Evolutionary conservation across 1,140 invertebrate genomes (phyloP).

Genomic region (Caenorhabditis inopinata): DNA sequence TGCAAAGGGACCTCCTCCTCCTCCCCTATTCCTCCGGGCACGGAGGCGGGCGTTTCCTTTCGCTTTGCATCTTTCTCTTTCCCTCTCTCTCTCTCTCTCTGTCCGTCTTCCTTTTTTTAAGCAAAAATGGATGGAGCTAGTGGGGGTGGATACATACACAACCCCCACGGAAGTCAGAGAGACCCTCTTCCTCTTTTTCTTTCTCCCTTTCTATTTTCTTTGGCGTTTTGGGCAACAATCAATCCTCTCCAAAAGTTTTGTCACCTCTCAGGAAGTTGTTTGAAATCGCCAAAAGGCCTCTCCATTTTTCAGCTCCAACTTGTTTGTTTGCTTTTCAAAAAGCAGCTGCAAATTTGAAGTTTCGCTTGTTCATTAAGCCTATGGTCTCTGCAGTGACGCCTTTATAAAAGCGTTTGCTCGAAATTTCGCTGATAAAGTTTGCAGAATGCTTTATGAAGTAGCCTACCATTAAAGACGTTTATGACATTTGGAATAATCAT

Average conservation of each 20-base stretch:
- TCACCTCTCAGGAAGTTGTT: no score
- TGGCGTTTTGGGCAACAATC: background rate
- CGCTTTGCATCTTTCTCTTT: background rate
- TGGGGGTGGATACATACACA: slow-evolving; percentile 33
- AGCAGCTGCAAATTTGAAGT: no score
- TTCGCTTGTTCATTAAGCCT: no score
- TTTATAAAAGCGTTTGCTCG: no score
- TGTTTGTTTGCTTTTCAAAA: no score
- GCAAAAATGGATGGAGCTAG: background rate
- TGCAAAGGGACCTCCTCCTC: slow-evolving; percentile 23
- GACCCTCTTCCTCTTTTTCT: background rate
- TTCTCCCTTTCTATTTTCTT: background rate
- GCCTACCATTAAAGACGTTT: no score
- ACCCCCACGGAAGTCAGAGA: slow-evolving; percentile 31
- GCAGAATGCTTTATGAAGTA: no score
- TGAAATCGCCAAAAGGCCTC: no score
- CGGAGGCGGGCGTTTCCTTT: slow-evolving; percentile 29
- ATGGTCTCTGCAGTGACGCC: no score
- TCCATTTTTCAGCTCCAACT: no score
- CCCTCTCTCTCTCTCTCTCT: background rate
- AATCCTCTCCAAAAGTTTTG: background rate
- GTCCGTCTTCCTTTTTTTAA: background rate
- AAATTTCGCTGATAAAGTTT: no score
- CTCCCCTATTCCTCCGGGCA: background rate
- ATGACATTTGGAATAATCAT: no score